Evolutionary conservation across 1,140 invertebrate genomes (phyloP).

Genomic region (Caerostris darwini): DNA sequence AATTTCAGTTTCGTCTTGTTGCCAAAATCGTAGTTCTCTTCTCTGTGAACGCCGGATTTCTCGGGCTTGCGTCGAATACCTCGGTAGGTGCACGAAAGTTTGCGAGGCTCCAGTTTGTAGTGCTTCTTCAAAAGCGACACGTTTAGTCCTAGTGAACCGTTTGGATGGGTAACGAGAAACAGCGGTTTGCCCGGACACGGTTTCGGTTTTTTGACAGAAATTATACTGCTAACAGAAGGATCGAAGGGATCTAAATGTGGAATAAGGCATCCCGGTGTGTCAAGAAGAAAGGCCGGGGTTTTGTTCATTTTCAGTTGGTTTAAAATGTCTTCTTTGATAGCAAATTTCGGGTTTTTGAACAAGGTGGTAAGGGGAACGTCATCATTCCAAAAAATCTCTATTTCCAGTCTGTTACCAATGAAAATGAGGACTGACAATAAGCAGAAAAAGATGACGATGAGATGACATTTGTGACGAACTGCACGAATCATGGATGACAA

Average conservation of each 20-base stretch:
- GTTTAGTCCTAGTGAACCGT: slow-evolving; percentile 2
- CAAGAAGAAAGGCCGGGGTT: slow-evolving; percentile 83
- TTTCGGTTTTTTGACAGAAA: slow-evolving; percentile 80
- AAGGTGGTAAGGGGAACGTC: not conserved
- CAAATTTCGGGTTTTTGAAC: no score
- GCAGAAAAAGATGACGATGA: no score
- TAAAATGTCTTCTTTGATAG: no score
- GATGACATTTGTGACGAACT: no score
- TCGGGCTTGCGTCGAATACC: not conserved
- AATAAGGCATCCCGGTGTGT: slow-evolving; percentile 89
- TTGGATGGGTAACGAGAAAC: slow-evolving; percentile 10
- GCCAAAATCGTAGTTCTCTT: slow-evolving; percentile 15
- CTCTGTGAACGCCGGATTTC: not conserved
- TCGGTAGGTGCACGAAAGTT: not conserved
- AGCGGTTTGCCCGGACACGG: not conserved
- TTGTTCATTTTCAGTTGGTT: not conserved
- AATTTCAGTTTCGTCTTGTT: not conserved
- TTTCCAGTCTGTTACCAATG: not conserved
- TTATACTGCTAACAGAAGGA: slow-evolving; percentile 85
- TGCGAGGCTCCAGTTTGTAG: not conserved
- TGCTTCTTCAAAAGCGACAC: not conserved
- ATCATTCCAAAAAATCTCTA: not conserved
- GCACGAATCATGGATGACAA: no score
- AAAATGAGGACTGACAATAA: no score
- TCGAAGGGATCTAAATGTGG: slow-evolving; percentile 89